Evolutionary conservation across 2,888 invertebrate genomes (phyloP).

Genomic region (Uloborus plumipes): DNA sequence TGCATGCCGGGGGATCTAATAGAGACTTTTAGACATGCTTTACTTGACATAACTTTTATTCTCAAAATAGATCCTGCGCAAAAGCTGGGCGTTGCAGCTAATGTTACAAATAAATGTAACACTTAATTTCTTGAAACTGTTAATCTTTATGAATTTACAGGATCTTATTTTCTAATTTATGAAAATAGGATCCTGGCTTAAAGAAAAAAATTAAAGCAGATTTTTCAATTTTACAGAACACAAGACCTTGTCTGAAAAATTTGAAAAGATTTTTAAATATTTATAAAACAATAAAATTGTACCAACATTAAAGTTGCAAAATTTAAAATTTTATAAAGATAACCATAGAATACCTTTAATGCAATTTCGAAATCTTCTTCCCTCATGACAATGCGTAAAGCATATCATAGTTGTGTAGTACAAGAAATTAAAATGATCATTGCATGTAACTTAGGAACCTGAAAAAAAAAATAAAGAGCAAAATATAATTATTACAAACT

Average conservation of each 20-base stretch:
- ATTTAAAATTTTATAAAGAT: neutral
- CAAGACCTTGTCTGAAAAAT: too few relatives aligned
- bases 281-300: neutral
- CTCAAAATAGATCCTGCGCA: too few relatives aligned
- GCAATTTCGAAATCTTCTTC: conserved; percentile 66
- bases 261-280: too few relatives aligned
- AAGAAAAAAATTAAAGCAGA: too few relatives aligned
- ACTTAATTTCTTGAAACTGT: neutral
- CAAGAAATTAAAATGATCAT: neutral
- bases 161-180: too few relatives aligned
- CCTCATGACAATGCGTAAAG: conserved; percentile 53
- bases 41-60: too few relatives aligned
- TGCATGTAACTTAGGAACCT: neutral
- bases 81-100: too few relatives aligned
- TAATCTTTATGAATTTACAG: too few relatives aligned
- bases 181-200: too few relatives aligned
- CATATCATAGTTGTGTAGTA: conserved; percentile 1
- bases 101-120: neutral
- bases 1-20: too few relatives aligned
- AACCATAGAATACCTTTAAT: conserved; percentile 58
- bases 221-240: too few relatives aligned
- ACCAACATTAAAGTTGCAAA: neutral
- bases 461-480: neutral
- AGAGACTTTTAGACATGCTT: too few relatives aligned
- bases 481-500: neutral